Conservation (phyloP, 1,140 invertebrate species). For the Calephelis virginiensis region DNA sequence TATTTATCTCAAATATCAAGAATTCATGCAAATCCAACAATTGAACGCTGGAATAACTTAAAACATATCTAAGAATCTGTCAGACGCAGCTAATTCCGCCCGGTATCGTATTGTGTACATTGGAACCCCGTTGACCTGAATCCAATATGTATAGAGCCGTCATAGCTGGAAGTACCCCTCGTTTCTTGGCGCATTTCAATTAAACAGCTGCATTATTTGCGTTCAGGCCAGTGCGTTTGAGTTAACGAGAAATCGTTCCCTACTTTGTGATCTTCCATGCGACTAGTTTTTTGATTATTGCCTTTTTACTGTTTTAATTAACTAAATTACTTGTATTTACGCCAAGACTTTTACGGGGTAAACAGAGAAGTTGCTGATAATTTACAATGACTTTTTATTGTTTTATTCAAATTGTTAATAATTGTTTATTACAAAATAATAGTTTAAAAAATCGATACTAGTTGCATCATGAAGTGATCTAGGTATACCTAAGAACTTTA, state of each 20-base stretch:
- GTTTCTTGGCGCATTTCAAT: slow-evolving; percentile 10
- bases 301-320: no score
- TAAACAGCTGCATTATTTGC: slow-evolving; percentile 7
- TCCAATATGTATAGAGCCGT: slow-evolving; percentile 9
- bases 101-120: slow-evolving; percentile 14
- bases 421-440: no score
- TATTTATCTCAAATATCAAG: background rate
- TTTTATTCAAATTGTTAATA: no score
- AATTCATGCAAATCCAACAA: background rate
- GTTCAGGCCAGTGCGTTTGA: background rate
- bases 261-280: no score
- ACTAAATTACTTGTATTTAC: no score
- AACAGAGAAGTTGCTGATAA: no score
- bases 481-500: no score
- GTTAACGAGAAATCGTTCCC: background rate
- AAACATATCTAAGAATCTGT: slow-evolving; percentile 12
- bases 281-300: no score
- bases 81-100: slow-evolving; percentile 16
- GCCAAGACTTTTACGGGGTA: no score
- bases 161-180: background rate
- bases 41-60: slow-evolving; percentile 13
- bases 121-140: slow-evolving; percentile 10
- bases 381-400: no score
- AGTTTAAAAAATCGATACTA: no score
- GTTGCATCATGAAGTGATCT: no score